Conservation (phyloP, 2,888 invertebrate genomes). For the Neoscelio sp. region DNA sequence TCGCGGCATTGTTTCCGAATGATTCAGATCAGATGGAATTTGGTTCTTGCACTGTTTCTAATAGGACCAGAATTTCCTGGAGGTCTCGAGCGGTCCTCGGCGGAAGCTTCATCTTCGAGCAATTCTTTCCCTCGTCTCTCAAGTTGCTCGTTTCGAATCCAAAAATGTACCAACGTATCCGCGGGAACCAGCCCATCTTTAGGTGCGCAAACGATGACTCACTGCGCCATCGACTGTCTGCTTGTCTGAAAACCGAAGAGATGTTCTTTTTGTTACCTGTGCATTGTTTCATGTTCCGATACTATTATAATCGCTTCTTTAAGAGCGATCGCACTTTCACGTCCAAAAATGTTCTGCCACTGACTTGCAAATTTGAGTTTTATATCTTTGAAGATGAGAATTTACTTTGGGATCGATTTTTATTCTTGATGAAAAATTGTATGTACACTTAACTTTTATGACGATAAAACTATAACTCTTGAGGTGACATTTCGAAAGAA, state of each 20-base stretch:
- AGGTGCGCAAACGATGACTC: conserved; percentile 66
- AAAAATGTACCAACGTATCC: conserved; percentile 63
- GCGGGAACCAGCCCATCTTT: conserved; percentile 35
- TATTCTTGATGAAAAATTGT: neutral
- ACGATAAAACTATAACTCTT: too few relatives aligned
- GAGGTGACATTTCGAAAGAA: too few relatives aligned
- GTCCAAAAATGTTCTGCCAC: conserved; percentile 2
- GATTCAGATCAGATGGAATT: conserved; percentile 62
- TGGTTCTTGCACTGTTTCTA: conserved; percentile 62
- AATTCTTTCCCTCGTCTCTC: conserved; percentile 46
- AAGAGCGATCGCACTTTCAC: conserved; percentile 7
- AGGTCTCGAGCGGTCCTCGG: conserved; percentile 45
- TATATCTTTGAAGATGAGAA: neutral
- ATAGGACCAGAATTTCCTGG: conserved; percentile 52
- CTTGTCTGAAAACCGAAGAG: conserved; percentile 19
- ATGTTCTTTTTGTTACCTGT: conserved; percentile 20
- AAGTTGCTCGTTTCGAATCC: conserved; percentile 41
- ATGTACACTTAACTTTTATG: too few relatives aligned
- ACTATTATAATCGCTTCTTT: neutral
- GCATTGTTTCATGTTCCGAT: conserved; percentile 28
- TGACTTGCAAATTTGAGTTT: conserved; percentile 13
- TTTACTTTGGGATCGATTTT: neutral
- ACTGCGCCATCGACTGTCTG: conserved; percentile 44
- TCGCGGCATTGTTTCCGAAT: conserved; percentile 45
- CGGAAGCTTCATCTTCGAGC: conserved; percentile 56